Conservation (phyloP, 1,140 invertebrate genomes). For the Zeugodacus cucurbitae region DNA sequence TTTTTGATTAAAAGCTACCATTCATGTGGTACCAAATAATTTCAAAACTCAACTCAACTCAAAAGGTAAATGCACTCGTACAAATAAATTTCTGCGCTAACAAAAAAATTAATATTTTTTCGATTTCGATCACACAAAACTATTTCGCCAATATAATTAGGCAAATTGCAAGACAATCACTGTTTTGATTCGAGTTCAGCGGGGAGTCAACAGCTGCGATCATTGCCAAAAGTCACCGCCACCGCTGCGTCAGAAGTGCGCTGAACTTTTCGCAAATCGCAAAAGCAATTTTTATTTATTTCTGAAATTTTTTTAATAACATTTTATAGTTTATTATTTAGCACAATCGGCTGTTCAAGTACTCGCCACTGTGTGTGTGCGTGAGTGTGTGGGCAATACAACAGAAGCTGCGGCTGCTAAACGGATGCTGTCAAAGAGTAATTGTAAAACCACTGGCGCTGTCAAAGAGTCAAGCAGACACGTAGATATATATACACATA, state of each 20-base stretch:
- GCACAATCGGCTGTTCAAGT: neutral
- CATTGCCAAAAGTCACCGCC: slow-evolving; percentile 15
- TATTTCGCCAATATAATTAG: neutral
- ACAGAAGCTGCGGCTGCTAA: neutral
- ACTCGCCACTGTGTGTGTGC: neutral
- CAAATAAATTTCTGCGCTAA: neutral
- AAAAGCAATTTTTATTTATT: neutral
- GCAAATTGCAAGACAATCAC: neutral
- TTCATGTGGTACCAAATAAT: neutral
- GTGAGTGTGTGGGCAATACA: neutral
- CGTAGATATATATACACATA: neutral
- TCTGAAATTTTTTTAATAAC: neutral
- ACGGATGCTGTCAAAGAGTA: slow-evolving; percentile 4
- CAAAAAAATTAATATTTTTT: neutral
- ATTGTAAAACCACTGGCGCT: neutral
- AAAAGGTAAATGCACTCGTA: neutral
- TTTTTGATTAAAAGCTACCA: neutral
- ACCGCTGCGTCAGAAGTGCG: neutral
- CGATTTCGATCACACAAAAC: neutral
- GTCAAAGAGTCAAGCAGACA: neutral
- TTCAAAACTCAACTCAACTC: neutral
- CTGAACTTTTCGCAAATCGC: neutral
- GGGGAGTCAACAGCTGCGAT: slow-evolving; percentile 7
- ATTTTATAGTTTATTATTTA: neutral
- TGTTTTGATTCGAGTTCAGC: slow-evolving; percentile 20